Evolutionary conservation across 1,140 invertebrate genomes (phyloP).

Genomic region (Atopsyche davidsoni): DNA sequence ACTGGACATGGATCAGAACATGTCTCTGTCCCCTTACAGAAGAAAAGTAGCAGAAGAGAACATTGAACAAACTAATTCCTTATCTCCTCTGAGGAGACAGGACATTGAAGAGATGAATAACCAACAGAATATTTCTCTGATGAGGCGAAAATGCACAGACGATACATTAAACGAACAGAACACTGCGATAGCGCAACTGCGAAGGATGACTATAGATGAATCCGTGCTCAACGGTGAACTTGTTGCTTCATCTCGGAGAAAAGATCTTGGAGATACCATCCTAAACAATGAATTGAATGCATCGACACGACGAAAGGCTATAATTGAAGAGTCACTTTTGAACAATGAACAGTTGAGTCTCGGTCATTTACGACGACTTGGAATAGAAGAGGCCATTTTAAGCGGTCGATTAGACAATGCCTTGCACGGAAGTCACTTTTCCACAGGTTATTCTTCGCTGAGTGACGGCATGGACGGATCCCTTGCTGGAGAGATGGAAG

Average conservation of each 20-base stretch:
- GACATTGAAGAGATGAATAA: constrained; percentile 7
- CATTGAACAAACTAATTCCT: constrained; percentile 3
- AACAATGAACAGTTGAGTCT: constrained; percentile 1
- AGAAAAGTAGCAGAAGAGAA: constrained; percentile 2
- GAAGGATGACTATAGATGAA: constrained; percentile 16
- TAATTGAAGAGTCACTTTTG: constrained; percentile 5
- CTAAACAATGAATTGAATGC: constrained; percentile 5
- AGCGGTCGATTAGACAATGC: too few relatives aligned
- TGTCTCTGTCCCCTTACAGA: neutral
- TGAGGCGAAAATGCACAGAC: constrained; percentile 19
- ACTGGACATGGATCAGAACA: constrained; percentile 6
- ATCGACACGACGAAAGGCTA: too few relatives aligned
- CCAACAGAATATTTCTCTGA: constrained; percentile 7
- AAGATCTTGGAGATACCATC: constrained; percentile 3
- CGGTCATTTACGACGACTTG: constrained; percentile 12
- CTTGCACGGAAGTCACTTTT: too few relatives aligned
- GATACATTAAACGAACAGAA: constrained; percentile 9
- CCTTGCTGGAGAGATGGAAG: constrained; percentile 8
- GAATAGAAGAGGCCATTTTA: too few relatives aligned
- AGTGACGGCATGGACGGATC: too few relatives aligned
- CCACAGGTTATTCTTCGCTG: too few relatives aligned
- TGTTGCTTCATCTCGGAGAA: constrained; percentile 12
- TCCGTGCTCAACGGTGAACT: constrained; percentile 8
- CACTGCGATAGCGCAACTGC: constrained; percentile 3
- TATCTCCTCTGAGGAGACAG: constrained; percentile 6